These are phyloP conservation scores for Chloroceryle inda DNA, from an alignment of 2,797 vertebrate genomes.

Conservation along the genomic window DNA sequence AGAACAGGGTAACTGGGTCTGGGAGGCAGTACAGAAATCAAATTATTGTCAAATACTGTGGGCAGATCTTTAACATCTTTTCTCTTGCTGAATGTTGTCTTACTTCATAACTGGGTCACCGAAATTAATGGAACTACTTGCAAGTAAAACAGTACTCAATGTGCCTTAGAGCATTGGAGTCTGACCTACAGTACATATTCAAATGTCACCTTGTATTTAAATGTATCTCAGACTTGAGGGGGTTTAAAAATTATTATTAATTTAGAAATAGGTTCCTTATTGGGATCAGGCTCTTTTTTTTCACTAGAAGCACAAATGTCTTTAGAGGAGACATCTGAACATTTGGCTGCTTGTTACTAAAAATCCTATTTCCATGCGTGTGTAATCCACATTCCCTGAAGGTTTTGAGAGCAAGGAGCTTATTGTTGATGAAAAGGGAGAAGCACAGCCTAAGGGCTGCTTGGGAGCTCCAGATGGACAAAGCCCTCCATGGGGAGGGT, in stretches of 20 bases:
- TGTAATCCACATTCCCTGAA: conserved; percentile 55
- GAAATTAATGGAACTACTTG: conserved; percentile 62
- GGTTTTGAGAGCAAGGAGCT: conserved; percentile 52
- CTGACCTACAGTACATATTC: conserved; percentile 42
- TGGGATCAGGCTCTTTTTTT: conserved; percentile 17
- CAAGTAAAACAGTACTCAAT: conserved; percentile 26
- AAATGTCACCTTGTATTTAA: conserved; percentile 70
- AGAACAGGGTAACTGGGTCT: not conserved
- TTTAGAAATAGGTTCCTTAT: conserved; percentile 52
- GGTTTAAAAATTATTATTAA: conserved; percentile 19
- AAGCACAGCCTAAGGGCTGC: conserved; percentile 23
- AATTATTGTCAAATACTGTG: conserved; percentile 51
- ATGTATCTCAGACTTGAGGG: conserved; percentile 33
- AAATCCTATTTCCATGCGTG: conserved; percentile 58
- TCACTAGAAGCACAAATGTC: conserved; percentile 27
- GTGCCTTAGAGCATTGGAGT: conserved; percentile 43
- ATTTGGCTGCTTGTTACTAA: conserved; percentile 61
- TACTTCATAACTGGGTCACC: conserved; percentile 55
- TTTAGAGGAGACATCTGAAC: conserved; percentile 35
- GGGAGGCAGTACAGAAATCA: conserved; percentile 44
- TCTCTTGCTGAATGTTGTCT: not conserved
- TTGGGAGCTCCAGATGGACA: conserved; percentile 17
- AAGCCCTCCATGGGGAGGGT: conserved; percentile 26
- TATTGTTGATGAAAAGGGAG: conserved; percentile 50
- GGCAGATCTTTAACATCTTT: conserved; percentile 56